A percentile compares a stretch with the other conserved stretches of the same genome.
These are phyloP conservation scores for Gadopsis marmoratus DNA, from an alignment of 2,797 vertebrate species.

Conservation along the genomic window DNA sequence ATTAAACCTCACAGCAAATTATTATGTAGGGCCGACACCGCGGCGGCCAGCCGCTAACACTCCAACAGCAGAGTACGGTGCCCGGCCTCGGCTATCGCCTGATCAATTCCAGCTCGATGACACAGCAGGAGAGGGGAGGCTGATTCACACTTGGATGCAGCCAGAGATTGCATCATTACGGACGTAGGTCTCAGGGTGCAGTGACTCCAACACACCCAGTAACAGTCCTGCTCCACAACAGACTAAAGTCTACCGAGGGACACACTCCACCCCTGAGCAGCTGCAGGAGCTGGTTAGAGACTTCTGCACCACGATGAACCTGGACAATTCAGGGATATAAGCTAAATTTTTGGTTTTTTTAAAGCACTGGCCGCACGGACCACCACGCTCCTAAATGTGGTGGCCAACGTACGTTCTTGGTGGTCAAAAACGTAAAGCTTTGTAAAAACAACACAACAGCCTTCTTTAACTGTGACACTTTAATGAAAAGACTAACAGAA, in stretches of 20 bases:
- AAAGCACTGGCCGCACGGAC: too few species aligned
- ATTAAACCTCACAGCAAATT: slow-evolving; percentile 53
- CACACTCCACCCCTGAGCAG: not conserved
- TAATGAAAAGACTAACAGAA: too few species aligned
- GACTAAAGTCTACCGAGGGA: not conserved
- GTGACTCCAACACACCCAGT: slow-evolving; percentile 41
- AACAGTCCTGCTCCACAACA: slow-evolving; percentile 42
- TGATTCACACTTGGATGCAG: slow-evolving; percentile 38
- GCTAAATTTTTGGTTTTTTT: too few species aligned
- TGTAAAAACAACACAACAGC: too few species aligned
- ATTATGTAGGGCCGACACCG: slow-evolving; percentile 18
- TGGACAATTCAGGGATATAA: too few species aligned
- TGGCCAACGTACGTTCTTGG: too few species aligned
- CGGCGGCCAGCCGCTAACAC: slow-evolving; percentile 3
- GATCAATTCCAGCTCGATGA: slow-evolving; percentile 60
- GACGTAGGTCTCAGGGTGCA: slow-evolving; percentile 54
- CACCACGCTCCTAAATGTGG: too few species aligned
- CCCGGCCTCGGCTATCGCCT: slow-evolving; percentile 42
- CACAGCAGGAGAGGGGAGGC: slow-evolving; percentile 54
- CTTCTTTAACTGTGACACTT: too few species aligned
- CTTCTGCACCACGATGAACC: too few species aligned
- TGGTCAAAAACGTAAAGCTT: too few species aligned
- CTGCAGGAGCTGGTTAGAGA: too few species aligned
- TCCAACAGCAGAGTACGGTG: not conserved
- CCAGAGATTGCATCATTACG: slow-evolving; percentile 53